Conservation (phyloP, 2,888 invertebrate species). For the Pseudoips prasinana region DNA sequence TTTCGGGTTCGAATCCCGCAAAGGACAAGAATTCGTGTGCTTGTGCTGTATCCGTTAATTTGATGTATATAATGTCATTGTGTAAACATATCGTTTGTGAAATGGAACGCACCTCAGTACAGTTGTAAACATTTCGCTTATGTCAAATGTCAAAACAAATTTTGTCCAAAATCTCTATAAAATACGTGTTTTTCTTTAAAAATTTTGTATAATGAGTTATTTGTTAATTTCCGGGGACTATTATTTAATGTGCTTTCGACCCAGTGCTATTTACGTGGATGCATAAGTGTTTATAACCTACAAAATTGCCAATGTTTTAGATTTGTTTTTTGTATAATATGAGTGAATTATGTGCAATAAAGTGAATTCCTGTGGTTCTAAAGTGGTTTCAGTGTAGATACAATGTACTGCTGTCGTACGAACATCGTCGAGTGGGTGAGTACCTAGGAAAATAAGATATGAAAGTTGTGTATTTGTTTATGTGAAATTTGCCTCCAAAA, state of each 20-base stretch:
- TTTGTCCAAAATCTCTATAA: conserved; percentile 2
- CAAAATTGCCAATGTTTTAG: conserved; percentile 15
- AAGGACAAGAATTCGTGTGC: no score
- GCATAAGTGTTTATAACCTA: conserved; percentile 26
- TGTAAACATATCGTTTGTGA: no score
- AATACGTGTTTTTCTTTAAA: not conserved
- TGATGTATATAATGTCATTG: no score
- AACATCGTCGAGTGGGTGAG: conserved; percentile 23
- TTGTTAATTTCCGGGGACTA: not conserved
- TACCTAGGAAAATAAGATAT: conserved; percentile 24
- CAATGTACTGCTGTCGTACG: not conserved
- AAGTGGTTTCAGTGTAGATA: conserved; percentile 6
- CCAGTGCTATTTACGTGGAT: not conserved
- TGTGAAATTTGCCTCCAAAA: not conserved
- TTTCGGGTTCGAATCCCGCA: no score
- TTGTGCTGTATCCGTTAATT: no score
- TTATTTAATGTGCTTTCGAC: not conserved
- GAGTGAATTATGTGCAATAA: conserved; percentile 8
- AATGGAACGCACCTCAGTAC: not conserved
- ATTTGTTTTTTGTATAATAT: conserved; percentile 4
- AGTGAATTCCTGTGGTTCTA: conserved; percentile 5
- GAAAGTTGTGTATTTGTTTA: conserved; percentile 11
- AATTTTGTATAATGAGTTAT: not conserved
- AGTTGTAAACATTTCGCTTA: conserved; percentile 39
- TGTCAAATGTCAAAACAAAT: conserved; percentile 39